These are phyloP conservation scores for Leptopilina syphax DNA, from an alignment of 2,888 invertebrate genomes.

Conservation along the genomic window DNA sequence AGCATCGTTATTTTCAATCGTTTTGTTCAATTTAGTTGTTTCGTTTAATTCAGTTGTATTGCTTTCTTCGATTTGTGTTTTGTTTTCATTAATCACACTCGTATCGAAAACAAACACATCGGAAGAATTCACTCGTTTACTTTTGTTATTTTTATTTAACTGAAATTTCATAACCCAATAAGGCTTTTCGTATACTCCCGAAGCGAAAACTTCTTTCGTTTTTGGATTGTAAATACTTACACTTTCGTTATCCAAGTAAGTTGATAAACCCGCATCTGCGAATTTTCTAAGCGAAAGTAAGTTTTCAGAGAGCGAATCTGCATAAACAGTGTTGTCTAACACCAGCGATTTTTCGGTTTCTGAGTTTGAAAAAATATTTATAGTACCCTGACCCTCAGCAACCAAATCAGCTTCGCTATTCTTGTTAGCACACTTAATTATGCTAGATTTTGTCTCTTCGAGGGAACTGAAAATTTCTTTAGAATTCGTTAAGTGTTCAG, in stretches of 20 bases:
- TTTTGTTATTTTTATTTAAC: not conserved
- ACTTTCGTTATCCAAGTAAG: not conserved
- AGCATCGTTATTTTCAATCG: not conserved
- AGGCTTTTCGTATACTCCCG: not conserved
- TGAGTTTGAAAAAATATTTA: conserved; percentile 4
- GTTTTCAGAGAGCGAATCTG: not conserved
- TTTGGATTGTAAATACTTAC: too few species aligned
- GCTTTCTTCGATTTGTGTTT: too few species aligned
- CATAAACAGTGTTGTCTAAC: conserved; percentile 41
- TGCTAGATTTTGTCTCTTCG: conserved; percentile 27
- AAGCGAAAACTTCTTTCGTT: not conserved
- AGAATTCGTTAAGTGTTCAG: conserved; percentile 46
- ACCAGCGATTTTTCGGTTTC: not conserved
- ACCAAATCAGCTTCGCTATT: conserved; percentile 35
- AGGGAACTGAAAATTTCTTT: conserved; percentile 36
- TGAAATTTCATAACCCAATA: conserved; percentile 4
- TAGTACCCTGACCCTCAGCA: conserved; percentile 38
- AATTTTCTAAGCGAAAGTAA: too few species aligned
- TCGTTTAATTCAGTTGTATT: not conserved
- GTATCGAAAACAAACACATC: not conserved
- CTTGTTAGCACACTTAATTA: conserved; percentile 48
- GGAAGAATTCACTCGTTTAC: not conserved
- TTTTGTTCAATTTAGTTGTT: not conserved
- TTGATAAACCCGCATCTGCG: conserved; percentile 8
- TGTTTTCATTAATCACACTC: not conserved